Percentiles rank a stretch among this genome's conserved stretches.
Conservation (phyloP, 2,888 invertebrate species). For the Watsonalla binaria region DNA sequence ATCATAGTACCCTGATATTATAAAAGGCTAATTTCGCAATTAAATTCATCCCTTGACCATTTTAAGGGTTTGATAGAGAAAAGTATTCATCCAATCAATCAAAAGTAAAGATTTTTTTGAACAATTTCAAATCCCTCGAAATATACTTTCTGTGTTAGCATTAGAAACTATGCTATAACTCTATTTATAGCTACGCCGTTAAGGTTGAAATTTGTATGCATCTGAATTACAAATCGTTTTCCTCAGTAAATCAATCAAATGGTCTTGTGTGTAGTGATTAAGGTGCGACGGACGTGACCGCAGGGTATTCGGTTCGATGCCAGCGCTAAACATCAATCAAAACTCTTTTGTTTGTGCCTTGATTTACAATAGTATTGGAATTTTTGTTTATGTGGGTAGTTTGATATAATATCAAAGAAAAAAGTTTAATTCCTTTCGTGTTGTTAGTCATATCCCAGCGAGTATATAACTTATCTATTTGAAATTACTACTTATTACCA, state of each 20-base stretch:
- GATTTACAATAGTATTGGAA: slow-evolving; percentile 20
- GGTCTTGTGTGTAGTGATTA: slow-evolving; percentile 28
- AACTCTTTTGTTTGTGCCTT: slow-evolving; percentile 41
- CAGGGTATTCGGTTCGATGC: slow-evolving; percentile 38
- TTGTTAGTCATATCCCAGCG: no score
- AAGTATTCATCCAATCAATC: slow-evolving; percentile 29
- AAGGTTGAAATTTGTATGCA: neutral
- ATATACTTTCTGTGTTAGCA: neutral
- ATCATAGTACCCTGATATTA: no score
- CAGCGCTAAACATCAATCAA: slow-evolving; percentile 55
- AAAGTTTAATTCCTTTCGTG: no score
- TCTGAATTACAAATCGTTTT: slow-evolving; percentile 5
- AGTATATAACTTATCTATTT: no score
- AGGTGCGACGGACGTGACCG: slow-evolving; percentile 29
- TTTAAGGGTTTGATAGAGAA: slow-evolving; percentile 6
- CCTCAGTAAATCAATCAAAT: slow-evolving; percentile 42
- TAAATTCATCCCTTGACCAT: slow-evolving; percentile 13
- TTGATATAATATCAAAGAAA: neutral
- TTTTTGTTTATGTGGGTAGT: neutral
- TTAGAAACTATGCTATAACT: no score
- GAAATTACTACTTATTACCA: no score
- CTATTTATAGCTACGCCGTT: neutral
- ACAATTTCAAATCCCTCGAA: slow-evolving; percentile 21
- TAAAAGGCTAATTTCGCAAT: no score
- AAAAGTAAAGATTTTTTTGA: slow-evolving; percentile 15